Evolutionary conservation across 2,797 vertebrate genomes (phyloP).

Genomic region (Cossypha caffra): DNA sequence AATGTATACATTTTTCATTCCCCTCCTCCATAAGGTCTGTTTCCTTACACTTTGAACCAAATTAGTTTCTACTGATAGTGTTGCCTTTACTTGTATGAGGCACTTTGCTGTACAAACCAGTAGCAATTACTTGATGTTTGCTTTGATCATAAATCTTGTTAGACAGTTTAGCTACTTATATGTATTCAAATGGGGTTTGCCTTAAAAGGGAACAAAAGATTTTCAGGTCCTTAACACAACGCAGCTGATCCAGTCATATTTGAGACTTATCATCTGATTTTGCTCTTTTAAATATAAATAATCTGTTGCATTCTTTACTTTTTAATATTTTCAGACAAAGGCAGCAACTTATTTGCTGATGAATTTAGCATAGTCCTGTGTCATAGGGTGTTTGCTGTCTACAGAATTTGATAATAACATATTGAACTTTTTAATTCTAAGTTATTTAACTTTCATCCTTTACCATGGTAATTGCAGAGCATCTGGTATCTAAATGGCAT

Average conservation of each 20-base stretch:
- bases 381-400: neutral
- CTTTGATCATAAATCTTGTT: conserved; percentile 58
- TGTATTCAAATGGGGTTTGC: conserved; percentile 21
- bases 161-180: conserved; percentile 17
- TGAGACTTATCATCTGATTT: conserved; percentile 3
- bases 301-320: neutral
- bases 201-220: neutral
- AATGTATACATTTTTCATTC: conserved; percentile 21
- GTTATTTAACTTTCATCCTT: neutral
- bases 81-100: conserved; percentile 40
- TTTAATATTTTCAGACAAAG: conserved; percentile 2
- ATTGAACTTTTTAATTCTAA: neutral
- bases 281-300: neutral
- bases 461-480: neutral
- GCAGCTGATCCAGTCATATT: neutral
- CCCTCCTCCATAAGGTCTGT: neutral
- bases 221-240: neutral
- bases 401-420: neutral
- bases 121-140: conserved; percentile 49
- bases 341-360: neutral
- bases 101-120: conserved; percentile 29
- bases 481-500: neutral
- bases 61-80: conserved; percentile 40
- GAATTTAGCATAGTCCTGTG: neutral
- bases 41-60: conserved; percentile 33